These are phyloP conservation scores for Leptinotarsa defecta DNA, from an alignment of 1,140 invertebrate species.

Conservation along the genomic window DNA sequence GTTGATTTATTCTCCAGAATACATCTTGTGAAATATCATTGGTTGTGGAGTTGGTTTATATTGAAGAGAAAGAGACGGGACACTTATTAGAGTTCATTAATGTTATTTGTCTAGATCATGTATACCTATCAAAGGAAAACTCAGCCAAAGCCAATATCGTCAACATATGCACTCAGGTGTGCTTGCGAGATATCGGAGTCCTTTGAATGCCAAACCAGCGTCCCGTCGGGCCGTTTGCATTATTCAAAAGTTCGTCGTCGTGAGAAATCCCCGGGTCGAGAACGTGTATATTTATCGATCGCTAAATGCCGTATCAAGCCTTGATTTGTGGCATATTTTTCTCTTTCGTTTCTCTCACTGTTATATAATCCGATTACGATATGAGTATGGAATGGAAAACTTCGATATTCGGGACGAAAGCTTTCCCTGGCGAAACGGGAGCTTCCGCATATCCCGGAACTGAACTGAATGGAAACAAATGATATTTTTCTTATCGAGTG, in stretches of 20 bases:
- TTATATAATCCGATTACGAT: not conserved
- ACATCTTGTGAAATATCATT: too few species aligned
- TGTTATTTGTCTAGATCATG: not conserved
- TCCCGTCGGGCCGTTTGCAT: not conserved
- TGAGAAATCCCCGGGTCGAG: not conserved
- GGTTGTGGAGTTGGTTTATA: too few species aligned
- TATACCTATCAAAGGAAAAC: not conserved
- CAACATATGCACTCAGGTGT: not conserved
- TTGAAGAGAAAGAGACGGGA: too few species aligned
- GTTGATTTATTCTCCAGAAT: too few species aligned
- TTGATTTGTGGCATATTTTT: constrained; percentile 8
- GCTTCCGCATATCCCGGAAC: too few species aligned
- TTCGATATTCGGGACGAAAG: not conserved
- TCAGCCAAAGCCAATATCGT: not conserved
- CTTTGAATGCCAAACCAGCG: not conserved
- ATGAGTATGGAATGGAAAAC: not conserved
- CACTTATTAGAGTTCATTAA: too few species aligned
- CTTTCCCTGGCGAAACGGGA: too few species aligned
- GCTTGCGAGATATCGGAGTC: not conserved
- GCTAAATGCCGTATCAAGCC: not conserved
- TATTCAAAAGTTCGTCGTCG: constrained; percentile 5
- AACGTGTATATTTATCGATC: not conserved
- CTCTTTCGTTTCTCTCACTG: not conserved
- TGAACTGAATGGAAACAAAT: too few species aligned
- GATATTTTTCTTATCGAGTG: too few species aligned